Evolutionary conservation across 2,797 vertebrate species (phyloP).

Genomic region (Poecile montanus): DNA sequence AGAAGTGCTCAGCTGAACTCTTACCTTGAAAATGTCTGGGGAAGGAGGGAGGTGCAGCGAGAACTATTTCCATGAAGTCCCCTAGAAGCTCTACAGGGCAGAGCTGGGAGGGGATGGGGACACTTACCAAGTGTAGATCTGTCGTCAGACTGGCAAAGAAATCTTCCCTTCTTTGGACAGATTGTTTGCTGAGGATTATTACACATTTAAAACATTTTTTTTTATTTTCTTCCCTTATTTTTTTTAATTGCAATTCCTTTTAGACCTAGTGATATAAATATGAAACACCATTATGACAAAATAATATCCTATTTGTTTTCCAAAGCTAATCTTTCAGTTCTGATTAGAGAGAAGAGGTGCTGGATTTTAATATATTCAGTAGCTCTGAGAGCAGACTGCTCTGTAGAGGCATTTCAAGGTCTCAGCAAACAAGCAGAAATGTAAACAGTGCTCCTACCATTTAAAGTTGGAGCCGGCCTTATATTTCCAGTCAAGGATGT

Average conservation of each 20-base stretch:
- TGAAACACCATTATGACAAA: slow-evolving; percentile 66
- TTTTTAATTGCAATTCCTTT: slow-evolving; percentile 49
- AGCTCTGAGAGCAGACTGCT: neutral
- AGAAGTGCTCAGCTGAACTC: neutral
- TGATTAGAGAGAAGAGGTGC: slow-evolving; percentile 42
- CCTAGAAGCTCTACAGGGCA: slow-evolving; percentile 1
- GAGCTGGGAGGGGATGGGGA: neutral
- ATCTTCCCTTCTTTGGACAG: slow-evolving; percentile 58
- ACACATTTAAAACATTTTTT: slow-evolving; percentile 62
- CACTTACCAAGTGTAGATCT: slow-evolving; percentile 61
- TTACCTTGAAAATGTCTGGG: neutral
- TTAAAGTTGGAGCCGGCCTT: neutral
- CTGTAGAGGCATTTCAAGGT: neutral
- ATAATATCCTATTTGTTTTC: slow-evolving; percentile 65
- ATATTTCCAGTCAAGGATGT: neutral
- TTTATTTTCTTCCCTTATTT: neutral
- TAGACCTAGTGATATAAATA: slow-evolving; percentile 59
- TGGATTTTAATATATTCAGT: slow-evolving; percentile 23
- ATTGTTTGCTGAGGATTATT: slow-evolving; percentile 72
- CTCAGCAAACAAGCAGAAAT: slow-evolving; percentile 16
- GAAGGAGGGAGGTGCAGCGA: neutral
- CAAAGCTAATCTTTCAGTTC: slow-evolving; percentile 55
- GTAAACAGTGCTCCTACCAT: neutral
- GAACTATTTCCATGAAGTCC: neutral
- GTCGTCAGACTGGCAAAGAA: slow-evolving; percentile 50